Base-by-base conservation (phyloP, 2,888 invertebrate genomes). In the Idaea dimidiata region DNA sequence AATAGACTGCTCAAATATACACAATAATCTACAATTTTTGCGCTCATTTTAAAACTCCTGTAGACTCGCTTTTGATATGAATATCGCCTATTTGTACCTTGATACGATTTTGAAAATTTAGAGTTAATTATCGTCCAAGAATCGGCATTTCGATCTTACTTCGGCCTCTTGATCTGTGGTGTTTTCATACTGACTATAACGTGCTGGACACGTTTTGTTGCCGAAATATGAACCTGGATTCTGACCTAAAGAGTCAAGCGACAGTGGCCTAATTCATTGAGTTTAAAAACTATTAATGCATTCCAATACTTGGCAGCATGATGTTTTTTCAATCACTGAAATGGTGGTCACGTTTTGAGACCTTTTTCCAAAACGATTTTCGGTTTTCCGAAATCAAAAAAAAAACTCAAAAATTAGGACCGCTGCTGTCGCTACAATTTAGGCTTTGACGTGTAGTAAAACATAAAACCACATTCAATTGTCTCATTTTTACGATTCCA, bases 71-170 rank as follows among this genome's bases (percentile, higher is more conserved):
- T 43, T 43, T 43, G 43, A 43, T 43, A 43, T 43, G 8, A 10
- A 43, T 43, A 43, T 14, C 14, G 43, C 43, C 43, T 43, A 43
- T 43, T 43, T 43, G 43, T 43, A 43, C 43, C 43, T 43, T 43
- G 43, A 43, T 43, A 43, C 43, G 43, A 43, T 43, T 43, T 43
- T 43, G 43, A 10, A 43, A 43, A 43, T 43, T 43, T 43, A 43
- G 43, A 54, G 59, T 60, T 60, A 58, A 24, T 24, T 24, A 24
- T 24, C 43, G 43, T 8, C 8, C 14, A 43, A 31, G 31, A 55
- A 55, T 31, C 43, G 43, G 57, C 31, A 58, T 58, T 57, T 58
- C 33, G 60, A 58, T 56, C 43, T 63, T 58, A 7, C 10, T 72
- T 76, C 61, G 57, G 61, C 43, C 43, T 43, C 43, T 5, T n/a